A percentile compares a stretch with the other conserved stretches of the same genome.
These are phyloP conservation scores for Amyelois transitella DNA, from an alignment of 1,140 invertebrate species.

Conservation along the genomic window DNA sequence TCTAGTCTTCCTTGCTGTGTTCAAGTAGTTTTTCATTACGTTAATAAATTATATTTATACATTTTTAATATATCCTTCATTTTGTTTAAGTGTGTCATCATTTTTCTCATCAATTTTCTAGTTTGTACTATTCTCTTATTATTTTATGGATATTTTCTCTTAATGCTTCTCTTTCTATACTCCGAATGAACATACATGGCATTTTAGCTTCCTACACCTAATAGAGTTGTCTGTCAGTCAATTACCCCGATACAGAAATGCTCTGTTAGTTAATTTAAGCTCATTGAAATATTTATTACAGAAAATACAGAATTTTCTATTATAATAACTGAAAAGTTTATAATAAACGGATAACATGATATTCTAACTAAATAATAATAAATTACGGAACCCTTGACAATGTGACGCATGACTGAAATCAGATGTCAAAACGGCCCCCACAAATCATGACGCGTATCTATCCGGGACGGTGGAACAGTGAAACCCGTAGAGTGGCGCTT, in stretches of 20 bases:
- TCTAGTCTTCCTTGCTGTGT: constrained; percentile 1
- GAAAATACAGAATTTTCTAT: not conserved
- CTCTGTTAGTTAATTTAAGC: too few relatives aligned
- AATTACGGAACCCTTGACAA: constrained; percentile 45
- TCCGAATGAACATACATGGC: too few relatives aligned
- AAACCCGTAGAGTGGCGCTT: constrained; percentile 15
- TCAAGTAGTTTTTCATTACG: not conserved
- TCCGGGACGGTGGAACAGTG: constrained; percentile 23
- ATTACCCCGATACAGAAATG: too few relatives aligned
- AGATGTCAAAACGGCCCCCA: constrained; percentile 49
- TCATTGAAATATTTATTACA: too few relatives aligned
- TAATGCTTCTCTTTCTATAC: too few relatives aligned
- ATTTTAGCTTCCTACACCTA: too few relatives aligned
- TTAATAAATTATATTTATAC: not conserved
- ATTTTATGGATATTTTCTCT: too few relatives aligned
- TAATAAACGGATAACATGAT: not conserved
- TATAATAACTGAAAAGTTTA: not conserved
- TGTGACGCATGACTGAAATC: constrained; percentile 63
- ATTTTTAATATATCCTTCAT: not conserved
- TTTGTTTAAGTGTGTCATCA: too few relatives aligned
- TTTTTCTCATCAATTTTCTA: not conserved
- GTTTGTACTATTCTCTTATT: too few relatives aligned
- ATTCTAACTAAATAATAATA: constrained; percentile 44
- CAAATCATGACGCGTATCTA: constrained; percentile 57
- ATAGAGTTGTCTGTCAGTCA: too few relatives aligned